Base-by-base conservation (phyloP, 1,140 invertebrate genomes). In the Trichonephila clavata region DNA sequence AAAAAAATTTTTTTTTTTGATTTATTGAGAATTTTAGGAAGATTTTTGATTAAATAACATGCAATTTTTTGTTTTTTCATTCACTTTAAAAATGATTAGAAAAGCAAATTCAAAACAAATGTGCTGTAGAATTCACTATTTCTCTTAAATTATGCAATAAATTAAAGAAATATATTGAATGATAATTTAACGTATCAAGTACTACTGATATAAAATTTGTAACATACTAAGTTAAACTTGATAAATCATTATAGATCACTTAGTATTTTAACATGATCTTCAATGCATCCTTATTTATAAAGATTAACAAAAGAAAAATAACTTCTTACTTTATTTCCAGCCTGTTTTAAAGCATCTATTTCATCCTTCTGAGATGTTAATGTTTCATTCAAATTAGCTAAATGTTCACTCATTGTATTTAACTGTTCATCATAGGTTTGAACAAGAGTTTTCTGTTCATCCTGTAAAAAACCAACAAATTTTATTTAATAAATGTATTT, bases 331-430 rank as follows among this genome's bases (percentile, higher is more conserved):
- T 94, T 93, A 71, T 50, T 94, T 84, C 94, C 59, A 57, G 91
- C 57, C 95, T 95, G 94, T 90, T 95, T 95, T 1, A 96, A 94
- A 57, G 95, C 95, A 95, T 96, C 96, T 90, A 96, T 96, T 95
- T 98, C 97, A 96, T 98, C 98, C 94, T 97, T 97, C 95, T 98
- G 97, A 88, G 96, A 95, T 61, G 98, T 97, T 43, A 99, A 96
- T 96, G 98, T 98, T 94, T 99, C 98, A 96, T 98, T 99, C 96
- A 99, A 97, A 93, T 97, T 97, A 27, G 98, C 98, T 94, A 99
- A 97, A 96, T 99, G 98, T 95, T 99, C 98, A 91, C 98, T 98
- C 96, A 99, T 97, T 68, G 98, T 98, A 94, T 97, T 98, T 80
- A 99, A 97, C 95, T 99, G 98, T 88, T 97, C 96, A 96, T 98